phyloP scores from a whole-genome alignment of 1,140 invertebrate genomes.

The Melipona quadrifasciata region DNA sequence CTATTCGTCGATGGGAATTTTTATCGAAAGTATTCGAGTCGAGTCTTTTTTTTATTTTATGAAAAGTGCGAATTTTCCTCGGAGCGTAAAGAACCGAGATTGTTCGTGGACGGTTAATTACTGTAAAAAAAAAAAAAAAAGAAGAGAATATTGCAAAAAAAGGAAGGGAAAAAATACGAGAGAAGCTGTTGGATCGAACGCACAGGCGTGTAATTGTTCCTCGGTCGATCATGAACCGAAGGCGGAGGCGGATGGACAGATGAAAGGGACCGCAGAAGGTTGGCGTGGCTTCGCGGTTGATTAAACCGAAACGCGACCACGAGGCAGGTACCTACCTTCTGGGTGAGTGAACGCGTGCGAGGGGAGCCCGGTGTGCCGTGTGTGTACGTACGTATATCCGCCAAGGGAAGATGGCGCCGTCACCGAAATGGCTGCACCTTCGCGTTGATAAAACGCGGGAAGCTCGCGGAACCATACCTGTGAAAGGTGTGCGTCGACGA shows the following conservation, averaged over 20 bases:
- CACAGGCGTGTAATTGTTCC: too few relatives aligned
- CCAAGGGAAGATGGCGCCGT: constrained; percentile 72
- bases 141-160: too few relatives aligned
- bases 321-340: constrained; percentile 36
- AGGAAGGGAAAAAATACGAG: too few relatives aligned
- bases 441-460: constrained; percentile 62
- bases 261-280: constrained; percentile 55
- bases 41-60: too few relatives aligned
- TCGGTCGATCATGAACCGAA: neutral
- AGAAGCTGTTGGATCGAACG: neutral
- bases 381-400: constrained; percentile 29
- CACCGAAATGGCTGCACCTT: constrained; percentile 73
- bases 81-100: neutral
- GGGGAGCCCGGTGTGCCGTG: neutral
- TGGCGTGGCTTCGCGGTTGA: constrained; percentile 66
- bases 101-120: neutral
- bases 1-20: too few relatives aligned
- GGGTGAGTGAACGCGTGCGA: constrained; percentile 14
- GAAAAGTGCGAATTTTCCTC: neutral
- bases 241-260: constrained; percentile 33
- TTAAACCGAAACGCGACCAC: constrained; percentile 60
- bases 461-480: constrained; percentile 53
- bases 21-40: too few relatives aligned
- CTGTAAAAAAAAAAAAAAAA: too few relatives aligned
- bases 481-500: constrained; percentile 67